Evolutionary conservation across 1,140 invertebrate species (phyloP).

Genomic region (Bursaphelenchus mucronatus): DNA sequence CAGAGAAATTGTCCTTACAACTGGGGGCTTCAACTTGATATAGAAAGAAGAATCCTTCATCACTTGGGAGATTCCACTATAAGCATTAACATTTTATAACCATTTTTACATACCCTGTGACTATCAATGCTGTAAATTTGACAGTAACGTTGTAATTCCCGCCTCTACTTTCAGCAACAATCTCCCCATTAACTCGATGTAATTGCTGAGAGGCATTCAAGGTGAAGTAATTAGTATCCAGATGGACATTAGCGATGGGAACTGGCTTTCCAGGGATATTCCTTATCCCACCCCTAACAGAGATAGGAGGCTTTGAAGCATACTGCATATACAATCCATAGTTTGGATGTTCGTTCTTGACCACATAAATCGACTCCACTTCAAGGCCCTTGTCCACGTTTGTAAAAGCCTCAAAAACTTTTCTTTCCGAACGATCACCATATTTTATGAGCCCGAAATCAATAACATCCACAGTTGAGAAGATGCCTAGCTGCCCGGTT

Average conservation of each 20-base stretch:
- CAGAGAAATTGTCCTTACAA: constrained; percentile 28
- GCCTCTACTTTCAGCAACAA: constrained; percentile 51
- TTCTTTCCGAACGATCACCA: constrained; percentile 66
- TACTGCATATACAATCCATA: constrained; percentile 45
- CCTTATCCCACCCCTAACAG: constrained; percentile 28
- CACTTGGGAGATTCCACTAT: constrained; percentile 37
- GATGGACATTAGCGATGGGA: constrained; percentile 33
- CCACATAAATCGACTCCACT: constrained; percentile 46
- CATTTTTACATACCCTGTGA: constrained; percentile 25
- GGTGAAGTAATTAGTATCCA: constrained; percentile 29
- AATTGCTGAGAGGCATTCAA: constrained; percentile 13
- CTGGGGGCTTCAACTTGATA: constrained; percentile 24
- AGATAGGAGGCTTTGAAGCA: constrained; percentile 46
- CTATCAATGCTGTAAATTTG: constrained; percentile 37
- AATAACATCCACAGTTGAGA: constrained; percentile 72
- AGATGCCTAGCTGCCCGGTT: constrained; percentile 70
- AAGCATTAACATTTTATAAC: constrained; percentile 22
- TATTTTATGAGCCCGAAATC: constrained; percentile 74
- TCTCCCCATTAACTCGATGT: constrained; percentile 22
- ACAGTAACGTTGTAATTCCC: constrained; percentile 49
- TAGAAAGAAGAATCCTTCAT: constrained; percentile 44
- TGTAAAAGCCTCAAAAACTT: constrained; percentile 34
- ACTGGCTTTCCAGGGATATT: constrained; percentile 40
- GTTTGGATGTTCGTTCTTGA: constrained; percentile 21
- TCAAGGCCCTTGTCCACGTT: constrained; percentile 45